Base-by-base conservation (phyloP, 2,113 vertebrate species). In the Elachura formosa region DNA sequence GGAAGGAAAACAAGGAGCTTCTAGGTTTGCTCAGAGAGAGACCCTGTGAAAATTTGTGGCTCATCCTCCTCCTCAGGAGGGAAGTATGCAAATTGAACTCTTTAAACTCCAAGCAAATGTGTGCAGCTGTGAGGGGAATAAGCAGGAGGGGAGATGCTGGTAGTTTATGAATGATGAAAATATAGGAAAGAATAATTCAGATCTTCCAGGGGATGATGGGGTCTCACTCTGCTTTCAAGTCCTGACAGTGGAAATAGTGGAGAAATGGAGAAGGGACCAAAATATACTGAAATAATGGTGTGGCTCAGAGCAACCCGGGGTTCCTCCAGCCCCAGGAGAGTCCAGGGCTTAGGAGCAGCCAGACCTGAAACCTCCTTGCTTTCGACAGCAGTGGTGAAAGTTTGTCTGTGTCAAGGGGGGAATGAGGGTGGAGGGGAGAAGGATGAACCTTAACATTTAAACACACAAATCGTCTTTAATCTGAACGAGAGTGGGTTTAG, bases 171-270 rank as follows among this genome's bases (percentile, higher is more conserved):
- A 14, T 23, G 29, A 55, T 33, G 17, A 41, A 88, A 88, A 76
- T 12, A 21, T 1, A 22, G 67, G 52, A 63, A 36, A 61, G 36
- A 73, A 9, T 26, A 31, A 80, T 73, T 54, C 34, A 40, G 13
- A 18, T 48, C 17, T 59, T 28, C 0, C 6, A 78, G 56, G 33
- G 54, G 9, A 3, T 22, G 51, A 12, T 3, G n/a, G 31, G 16
- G 2, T 31, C 46, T 67, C 11, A 76, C 15, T 33, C 56, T 4
- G 6, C 18, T 76, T n/a, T 36, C 1, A 9, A 18, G 25, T 21
- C n/a, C 40, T 80, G 10, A 0, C 3, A 8, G 21, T 0, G 2
- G 69, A 63, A 76, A 49, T 1, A 22, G 69, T 0, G 0, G n/a
- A 52, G 40, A 43, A 81, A 38, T 16, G 24, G 63, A 33, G 64